Conservation (phyloP, 2,888 invertebrate species). For the Plebejus argus region DNA sequence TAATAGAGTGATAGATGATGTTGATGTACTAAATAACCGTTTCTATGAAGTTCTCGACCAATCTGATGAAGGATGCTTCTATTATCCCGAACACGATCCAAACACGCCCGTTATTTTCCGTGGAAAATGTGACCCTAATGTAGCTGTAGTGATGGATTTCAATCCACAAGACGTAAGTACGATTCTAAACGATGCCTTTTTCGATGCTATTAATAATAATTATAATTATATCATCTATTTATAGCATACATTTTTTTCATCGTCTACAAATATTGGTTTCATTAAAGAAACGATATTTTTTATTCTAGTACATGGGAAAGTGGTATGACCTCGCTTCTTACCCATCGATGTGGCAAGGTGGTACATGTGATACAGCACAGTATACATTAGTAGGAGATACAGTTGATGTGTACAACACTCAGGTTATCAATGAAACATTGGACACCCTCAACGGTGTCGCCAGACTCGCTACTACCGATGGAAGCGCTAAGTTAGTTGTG, state of each 20-base stretch:
- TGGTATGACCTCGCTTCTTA: slow-evolving; percentile 62
- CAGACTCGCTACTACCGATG: slow-evolving; percentile 71
- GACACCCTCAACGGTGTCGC: slow-evolving; percentile 56
- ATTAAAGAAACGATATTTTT: not conserved
- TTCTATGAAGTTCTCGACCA: slow-evolving; percentile 54
- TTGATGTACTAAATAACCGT: slow-evolving; percentile 53
- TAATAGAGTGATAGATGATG: slow-evolving; percentile 47
- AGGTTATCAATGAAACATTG: slow-evolving; percentile 54
- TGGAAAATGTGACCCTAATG: slow-evolving; percentile 62
- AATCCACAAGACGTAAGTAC: slow-evolving; percentile 48
- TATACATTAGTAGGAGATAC: slow-evolving; percentile 49
- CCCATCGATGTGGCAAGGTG: slow-evolving; percentile 54
- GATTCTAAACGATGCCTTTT: not conserved
- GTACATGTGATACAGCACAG: slow-evolving; percentile 56
- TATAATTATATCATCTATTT: too few relatives aligned
- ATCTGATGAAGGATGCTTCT: slow-evolving; percentile 57
- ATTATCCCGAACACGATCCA: slow-evolving; percentile 50
- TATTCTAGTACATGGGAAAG: slow-evolving; percentile 54
- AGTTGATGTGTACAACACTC: slow-evolving; percentile 48
- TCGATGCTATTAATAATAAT: too few relatives aligned
- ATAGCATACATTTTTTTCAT: too few relatives aligned
- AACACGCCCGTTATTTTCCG: slow-evolving; percentile 53
- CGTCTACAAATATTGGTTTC: too few relatives aligned
- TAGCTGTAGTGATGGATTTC: slow-evolving; percentile 53
- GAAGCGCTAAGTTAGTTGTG: slow-evolving; percentile 81